Conservation (phyloP, 2,797 vertebrate genomes). For the Chiroxiphia lanceolata region DNA sequence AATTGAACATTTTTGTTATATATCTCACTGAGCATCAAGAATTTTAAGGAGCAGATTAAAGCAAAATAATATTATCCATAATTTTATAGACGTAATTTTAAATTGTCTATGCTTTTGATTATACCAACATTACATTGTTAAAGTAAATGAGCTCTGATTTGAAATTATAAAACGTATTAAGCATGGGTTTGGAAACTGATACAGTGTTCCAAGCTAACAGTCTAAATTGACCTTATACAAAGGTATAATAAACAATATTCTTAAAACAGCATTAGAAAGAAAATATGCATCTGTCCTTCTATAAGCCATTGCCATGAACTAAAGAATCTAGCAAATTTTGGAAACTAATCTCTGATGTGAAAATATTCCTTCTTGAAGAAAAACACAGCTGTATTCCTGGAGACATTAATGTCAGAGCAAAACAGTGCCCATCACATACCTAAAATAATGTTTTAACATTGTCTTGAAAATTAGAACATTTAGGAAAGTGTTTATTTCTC, state of each 20-base stretch:
- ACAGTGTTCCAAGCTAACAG: background rate
- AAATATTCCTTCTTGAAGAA: background rate
- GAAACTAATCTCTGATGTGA: background rate
- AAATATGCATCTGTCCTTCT: background rate
- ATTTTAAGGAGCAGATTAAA: background rate
- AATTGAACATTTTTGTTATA: background rate
- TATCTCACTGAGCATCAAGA: background rate
- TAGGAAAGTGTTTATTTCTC: background rate
- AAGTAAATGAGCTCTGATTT: background rate
- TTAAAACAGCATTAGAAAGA: background rate
- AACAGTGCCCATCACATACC: background rate
- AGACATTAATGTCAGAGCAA: background rate
- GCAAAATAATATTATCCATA: background rate
- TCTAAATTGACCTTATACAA: background rate
- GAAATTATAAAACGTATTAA: background rate
- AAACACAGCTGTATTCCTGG: background rate
- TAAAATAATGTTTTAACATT: background rate
- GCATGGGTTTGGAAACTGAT: background rate
- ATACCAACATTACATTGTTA: background rate
- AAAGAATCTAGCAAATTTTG: background rate
- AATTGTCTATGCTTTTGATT: background rate
- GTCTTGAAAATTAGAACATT: background rate
- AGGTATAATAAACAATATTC: background rate
- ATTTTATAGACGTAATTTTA: background rate
- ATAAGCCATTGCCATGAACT: background rate